Percentiles rank a stretch among this genome's conserved stretches.
Evolutionary conservation across 2,797 vertebrate genomes (phyloP).

Genomic region (Passerculus sandwichensis): DNA sequence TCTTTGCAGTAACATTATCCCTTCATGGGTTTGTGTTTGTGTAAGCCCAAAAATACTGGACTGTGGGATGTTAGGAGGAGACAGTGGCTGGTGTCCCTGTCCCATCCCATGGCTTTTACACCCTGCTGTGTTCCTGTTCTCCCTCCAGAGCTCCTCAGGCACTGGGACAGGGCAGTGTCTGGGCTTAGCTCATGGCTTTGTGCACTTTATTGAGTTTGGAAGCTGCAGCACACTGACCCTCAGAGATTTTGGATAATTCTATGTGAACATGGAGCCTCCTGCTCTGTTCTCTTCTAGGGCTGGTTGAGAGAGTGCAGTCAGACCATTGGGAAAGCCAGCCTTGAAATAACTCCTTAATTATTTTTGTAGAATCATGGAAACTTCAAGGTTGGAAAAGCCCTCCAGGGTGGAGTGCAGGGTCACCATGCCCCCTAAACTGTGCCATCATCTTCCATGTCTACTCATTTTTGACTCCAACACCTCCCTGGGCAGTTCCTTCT

Average conservation of each 20-base stretch:
- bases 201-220: not conserved
- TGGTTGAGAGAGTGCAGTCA: not conserved
- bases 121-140: not conserved
- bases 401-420: not conserved
- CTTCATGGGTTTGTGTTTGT: not conserved
- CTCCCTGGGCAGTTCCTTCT: not conserved
- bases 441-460: not conserved
- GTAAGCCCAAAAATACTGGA: not conserved
- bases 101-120: not conserved
- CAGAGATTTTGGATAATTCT: not conserved
- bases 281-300: not conserved
- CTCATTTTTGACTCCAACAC: not conserved
- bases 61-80: not conserved
- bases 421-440: not conserved
- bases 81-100: not conserved
- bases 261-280: not conserved
- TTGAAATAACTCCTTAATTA: not conserved
- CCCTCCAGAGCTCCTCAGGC: not conserved
- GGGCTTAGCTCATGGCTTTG: not conserved
- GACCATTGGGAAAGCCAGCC: not conserved
- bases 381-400: not conserved
- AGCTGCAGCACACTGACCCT: not conserved
- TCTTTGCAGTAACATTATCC: not conserved
- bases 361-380: not conserved
- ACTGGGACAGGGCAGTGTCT: not conserved